Evolutionary conservation across 2,888 invertebrate species (phyloP).

Genomic region (Smittia aterrima): DNA sequence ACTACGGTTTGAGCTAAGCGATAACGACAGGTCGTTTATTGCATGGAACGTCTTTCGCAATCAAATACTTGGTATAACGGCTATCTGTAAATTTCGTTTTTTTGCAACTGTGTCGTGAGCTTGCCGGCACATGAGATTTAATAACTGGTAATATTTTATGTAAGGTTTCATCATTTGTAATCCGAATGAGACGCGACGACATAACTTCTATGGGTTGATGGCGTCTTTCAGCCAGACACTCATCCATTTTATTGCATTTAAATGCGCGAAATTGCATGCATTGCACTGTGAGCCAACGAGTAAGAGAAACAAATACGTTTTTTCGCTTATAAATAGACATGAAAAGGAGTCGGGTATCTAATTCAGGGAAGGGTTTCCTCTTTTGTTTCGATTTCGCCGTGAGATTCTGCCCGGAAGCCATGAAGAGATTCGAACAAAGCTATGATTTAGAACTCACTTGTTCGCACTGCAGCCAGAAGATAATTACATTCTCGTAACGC

Average conservation of each 20-base stretch:
- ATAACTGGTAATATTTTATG: background rate
- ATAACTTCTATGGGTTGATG: background rate
- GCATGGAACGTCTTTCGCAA: background rate
- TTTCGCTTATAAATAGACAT: constrained; percentile 8
- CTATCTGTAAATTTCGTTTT: too few relatives aligned
- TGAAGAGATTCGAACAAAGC: too few relatives aligned
- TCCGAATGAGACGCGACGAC: constrained; percentile 2
- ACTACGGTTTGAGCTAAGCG: background rate
- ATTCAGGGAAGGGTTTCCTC: background rate
- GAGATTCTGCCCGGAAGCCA: too few relatives aligned
- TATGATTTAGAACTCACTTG: constrained; percentile 56
- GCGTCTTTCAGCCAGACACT: background rate
- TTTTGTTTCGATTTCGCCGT: too few relatives aligned
- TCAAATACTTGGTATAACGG: background rate
- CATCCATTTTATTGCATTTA: constrained; percentile 29
- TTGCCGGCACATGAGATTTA: background rate
- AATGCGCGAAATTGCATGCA: background rate
- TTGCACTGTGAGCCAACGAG: background rate
- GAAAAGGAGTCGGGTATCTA: background rate
- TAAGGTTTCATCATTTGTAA: background rate
- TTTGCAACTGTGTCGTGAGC: too few relatives aligned
- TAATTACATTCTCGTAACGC: constrained; percentile 69
- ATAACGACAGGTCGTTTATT: background rate
- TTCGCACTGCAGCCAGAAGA: constrained; percentile 84
- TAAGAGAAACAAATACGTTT: background rate